These are phyloP conservation scores for Pipistrellus pipistrellus DNA, from an alignment of 2,797 vertebrate genomes.

Conservation along the genomic window DNA sequence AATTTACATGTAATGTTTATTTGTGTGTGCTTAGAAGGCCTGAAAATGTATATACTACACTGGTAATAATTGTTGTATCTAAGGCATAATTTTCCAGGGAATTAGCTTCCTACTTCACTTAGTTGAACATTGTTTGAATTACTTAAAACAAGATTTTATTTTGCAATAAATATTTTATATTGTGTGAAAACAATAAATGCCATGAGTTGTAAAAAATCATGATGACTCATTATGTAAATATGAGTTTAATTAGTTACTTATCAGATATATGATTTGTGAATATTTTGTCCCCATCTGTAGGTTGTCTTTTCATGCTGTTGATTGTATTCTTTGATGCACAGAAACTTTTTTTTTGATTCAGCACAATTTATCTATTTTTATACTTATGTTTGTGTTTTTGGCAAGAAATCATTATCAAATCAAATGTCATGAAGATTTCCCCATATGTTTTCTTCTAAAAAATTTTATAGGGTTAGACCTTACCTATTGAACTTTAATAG, in stretches of 20 bases:
- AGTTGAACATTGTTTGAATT: neutral
- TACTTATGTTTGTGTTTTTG: neutral
- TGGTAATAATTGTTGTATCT: slow-evolving; percentile 1
- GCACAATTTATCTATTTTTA: neutral
- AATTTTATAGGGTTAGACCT: neutral
- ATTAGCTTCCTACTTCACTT: neutral
- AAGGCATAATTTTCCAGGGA: neutral
- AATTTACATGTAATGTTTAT: neutral
- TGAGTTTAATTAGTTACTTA: neutral
- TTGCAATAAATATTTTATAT: slow-evolving; percentile 29
- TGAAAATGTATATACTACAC: neutral
- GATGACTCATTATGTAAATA: neutral
- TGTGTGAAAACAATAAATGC: slow-evolving; percentile 8
- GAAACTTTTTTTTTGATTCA: neutral
- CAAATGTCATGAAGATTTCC: neutral
- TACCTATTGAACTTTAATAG: neutral
- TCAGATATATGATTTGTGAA: neutral
- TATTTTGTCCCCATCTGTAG: neutral
- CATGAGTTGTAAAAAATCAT: neutral
- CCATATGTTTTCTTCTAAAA: neutral
- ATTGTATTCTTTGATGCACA: neutral
- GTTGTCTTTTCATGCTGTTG: neutral
- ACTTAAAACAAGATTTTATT: neutral
- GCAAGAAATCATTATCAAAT: neutral
- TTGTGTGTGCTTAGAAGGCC: neutral